Conservation (phyloP, 2,888 invertebrate genomes). For the Ornithoptera priamus region DNA sequence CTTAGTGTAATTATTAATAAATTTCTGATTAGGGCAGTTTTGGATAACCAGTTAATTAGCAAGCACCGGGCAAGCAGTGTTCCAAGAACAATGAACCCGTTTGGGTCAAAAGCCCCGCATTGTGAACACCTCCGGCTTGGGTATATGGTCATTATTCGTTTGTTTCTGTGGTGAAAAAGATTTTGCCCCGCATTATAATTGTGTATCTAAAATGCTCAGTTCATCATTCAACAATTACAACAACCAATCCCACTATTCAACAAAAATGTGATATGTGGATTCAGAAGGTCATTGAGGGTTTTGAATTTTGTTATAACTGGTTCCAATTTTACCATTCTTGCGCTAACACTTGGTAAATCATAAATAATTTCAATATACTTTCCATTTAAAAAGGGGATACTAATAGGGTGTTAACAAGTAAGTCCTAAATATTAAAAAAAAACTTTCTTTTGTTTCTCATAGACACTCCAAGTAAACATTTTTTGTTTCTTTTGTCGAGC, state of each 20-base stretch:
- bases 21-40: constrained; percentile 27
- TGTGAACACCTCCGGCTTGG: constrained; percentile 42
- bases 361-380: not conserved
- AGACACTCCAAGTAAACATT: constrained; percentile 53
- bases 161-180: constrained; percentile 30
- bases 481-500: constrained; percentile 39
- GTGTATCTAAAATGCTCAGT: not conserved
- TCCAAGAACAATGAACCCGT: constrained; percentile 55
- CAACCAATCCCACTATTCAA: not conserved
- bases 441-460: constrained; percentile 29
- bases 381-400: not conserved
- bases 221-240: not conserved
- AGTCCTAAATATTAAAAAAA: not conserved
- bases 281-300: not conserved
- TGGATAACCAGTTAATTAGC: constrained; percentile 46
- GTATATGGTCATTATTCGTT: constrained; percentile 44
- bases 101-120: constrained; percentile 64
- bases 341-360: too few species aligned
- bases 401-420: not conserved
- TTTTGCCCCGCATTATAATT: not conserved
- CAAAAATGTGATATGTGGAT: not conserved
- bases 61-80: constrained; percentile 47
- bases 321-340: not conserved
- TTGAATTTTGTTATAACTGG: not conserved
- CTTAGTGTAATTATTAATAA: constrained; percentile 1